Evolutionary conservation across 2,113 vertebrate species (phyloP).

Genomic region (Mobula hypostoma): DNA sequence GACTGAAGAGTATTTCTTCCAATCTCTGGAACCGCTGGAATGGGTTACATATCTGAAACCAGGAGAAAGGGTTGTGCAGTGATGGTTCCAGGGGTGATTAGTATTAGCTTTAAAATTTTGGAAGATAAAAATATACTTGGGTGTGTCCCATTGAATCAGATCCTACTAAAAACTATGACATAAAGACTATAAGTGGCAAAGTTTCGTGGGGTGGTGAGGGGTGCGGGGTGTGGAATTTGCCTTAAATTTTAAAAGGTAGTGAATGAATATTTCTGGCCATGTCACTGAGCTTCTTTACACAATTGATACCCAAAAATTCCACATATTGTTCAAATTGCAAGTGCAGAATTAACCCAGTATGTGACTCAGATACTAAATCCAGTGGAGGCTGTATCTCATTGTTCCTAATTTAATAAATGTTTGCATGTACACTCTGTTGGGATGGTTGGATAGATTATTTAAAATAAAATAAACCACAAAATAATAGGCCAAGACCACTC

Average conservation of each 20-base stretch:
- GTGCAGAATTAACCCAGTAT: background rate
- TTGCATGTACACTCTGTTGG: background rate
- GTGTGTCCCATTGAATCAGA: background rate
- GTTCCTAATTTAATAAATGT: background rate
- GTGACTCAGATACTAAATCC: background rate
- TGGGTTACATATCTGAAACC: background rate
- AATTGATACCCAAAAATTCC: background rate
- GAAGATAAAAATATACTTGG: background rate
- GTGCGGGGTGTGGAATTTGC: background rate
- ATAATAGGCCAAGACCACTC: background rate
- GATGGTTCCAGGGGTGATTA: background rate
- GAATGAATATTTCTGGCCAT: background rate
- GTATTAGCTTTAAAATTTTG: background rate
- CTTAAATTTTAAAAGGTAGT: too few relatives aligned
- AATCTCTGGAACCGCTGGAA: background rate
- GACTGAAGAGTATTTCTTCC: too few relatives aligned
- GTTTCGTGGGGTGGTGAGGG: too few relatives aligned
- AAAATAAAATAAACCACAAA: background rate
- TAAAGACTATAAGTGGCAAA: too few relatives aligned
- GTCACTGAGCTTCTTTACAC: background rate
- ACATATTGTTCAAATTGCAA: background rate
- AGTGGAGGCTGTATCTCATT: slow-evolving; percentile 8
- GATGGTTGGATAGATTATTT: background rate
- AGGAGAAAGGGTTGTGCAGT: background rate
- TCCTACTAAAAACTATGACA: background rate